phyloP scores from a whole-genome alignment of 2,797 vertebrate genomes.

The Eupleurogrammus muticus region DNA sequence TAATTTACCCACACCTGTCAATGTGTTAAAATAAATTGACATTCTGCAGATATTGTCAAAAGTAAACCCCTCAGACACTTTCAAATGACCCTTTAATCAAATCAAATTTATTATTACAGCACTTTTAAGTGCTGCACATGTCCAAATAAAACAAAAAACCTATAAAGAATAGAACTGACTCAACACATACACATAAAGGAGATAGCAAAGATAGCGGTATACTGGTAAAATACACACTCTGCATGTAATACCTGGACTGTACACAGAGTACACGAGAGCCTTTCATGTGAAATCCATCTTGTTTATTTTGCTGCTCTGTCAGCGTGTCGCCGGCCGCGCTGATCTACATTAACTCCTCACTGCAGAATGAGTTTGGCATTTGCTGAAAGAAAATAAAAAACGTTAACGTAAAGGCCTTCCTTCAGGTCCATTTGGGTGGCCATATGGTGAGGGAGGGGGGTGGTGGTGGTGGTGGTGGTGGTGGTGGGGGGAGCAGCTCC shows the following conservation, averaged over 20 bases:
- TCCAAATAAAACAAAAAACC: too few species aligned
- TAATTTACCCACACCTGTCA: too few species aligned
- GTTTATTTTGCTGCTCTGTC: neutral
- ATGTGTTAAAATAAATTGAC: too few species aligned
- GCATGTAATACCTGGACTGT: neutral
- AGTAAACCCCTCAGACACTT: too few species aligned
- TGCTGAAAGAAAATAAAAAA: neutral
- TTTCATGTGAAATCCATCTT: neutral
- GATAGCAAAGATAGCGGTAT: too few species aligned
- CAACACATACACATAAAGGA: too few species aligned
- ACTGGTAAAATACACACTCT: neutral
- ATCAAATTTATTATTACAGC: too few species aligned
- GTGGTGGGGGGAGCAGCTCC: conserved; percentile 36
- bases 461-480: too few species aligned
- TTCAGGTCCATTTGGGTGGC: conserved; percentile 62
- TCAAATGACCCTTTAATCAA: too few species aligned
- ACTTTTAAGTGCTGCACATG: too few species aligned
- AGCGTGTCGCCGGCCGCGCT: neutral
- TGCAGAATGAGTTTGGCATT: conserved; percentile 9
- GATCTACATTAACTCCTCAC: neutral
- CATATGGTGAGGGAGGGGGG: conserved; percentile 44
- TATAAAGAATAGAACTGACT: too few species aligned
- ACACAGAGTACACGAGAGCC: neutral
- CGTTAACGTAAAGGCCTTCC: neutral
- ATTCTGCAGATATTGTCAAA: too few species aligned